These are phyloP conservation scores for Rhysida immarginata DNA, from an alignment of 1,140 invertebrate genomes.

Conservation along the genomic window DNA sequence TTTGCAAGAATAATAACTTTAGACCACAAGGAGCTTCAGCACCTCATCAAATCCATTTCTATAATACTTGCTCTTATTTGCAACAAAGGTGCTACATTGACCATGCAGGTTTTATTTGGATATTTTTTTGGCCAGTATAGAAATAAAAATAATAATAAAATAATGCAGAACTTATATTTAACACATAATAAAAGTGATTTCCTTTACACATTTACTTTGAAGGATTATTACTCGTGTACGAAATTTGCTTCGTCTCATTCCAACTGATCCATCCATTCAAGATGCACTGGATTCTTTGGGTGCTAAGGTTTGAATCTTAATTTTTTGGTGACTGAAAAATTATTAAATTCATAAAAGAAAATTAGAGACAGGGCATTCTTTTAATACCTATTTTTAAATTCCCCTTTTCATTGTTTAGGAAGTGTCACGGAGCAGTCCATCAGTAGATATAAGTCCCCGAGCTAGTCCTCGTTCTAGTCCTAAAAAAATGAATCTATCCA, in stretches of 20 bases:
- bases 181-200: slow-evolving; percentile 7
- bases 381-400: too few relatives aligned
- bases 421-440: background rate
- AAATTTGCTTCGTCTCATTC: slow-evolving; percentile 35
- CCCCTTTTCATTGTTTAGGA: background rate
- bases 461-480: slow-evolving; percentile 26
- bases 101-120: too few relatives aligned
- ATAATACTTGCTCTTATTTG: too few relatives aligned
- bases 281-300: slow-evolving; percentile 33
- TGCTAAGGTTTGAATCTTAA: slow-evolving; percentile 12
- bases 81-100: too few relatives aligned
- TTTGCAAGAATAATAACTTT: too few relatives aligned
- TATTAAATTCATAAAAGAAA: too few relatives aligned
- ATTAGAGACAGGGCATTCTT: too few relatives aligned
- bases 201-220: slow-evolving; percentile 16
- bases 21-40: too few relatives aligned
- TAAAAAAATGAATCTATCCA: slow-evolving; percentile 20
- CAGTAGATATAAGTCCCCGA: slow-evolving; percentile 15
- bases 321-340: too few relatives aligned
- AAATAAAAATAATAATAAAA: too few relatives aligned
- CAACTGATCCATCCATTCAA: slow-evolving; percentile 33
- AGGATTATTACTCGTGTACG: slow-evolving; percentile 33
- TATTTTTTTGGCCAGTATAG: too few relatives aligned
- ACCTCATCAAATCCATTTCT: too few relatives aligned
- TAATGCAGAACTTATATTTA: background rate